phyloP scores from a whole-genome alignment of 2,888 invertebrate species.

The Ryuthela nishihirai region DNA sequence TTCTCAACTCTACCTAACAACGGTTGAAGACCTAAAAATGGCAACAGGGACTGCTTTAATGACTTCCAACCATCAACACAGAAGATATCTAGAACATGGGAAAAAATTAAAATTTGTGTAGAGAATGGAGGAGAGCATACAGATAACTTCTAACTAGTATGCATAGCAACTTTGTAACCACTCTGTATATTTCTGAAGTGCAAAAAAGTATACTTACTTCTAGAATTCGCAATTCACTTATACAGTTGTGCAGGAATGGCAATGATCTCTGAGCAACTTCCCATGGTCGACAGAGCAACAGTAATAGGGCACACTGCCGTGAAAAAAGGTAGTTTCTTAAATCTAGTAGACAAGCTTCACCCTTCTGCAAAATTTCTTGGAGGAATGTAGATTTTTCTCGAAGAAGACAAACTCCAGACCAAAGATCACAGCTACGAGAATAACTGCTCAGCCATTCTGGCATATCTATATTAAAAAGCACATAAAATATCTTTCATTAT shows the following conservation, averaged over 20 bases:
- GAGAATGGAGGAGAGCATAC: too few relatives aligned
- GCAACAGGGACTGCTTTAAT: too few relatives aligned
- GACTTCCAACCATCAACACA: too few relatives aligned
- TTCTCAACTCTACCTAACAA: too few relatives aligned
- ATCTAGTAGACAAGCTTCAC: conserved; percentile 71
- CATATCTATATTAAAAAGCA: conserved; percentile 60
- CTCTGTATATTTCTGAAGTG: too few relatives aligned
- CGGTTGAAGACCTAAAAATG: too few relatives aligned
- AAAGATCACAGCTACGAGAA: conserved; percentile 70
- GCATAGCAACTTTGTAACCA: too few relatives aligned
- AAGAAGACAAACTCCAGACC: conserved; percentile 71
- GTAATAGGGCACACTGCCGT: conserved; percentile 78
- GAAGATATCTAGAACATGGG: too few relatives aligned
- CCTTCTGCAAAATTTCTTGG: conserved; percentile 50
- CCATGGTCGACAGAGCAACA: conserved; percentile 63
- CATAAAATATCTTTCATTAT: too few relatives aligned
- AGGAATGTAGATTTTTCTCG: conserved; percentile 48
- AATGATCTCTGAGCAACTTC: conserved; percentile 87
- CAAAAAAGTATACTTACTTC: too few relatives aligned
- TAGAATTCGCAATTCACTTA: conserved; percentile 76
- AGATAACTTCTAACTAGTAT: too few relatives aligned
- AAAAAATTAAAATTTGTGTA: too few relatives aligned
- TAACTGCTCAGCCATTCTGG: conserved; percentile 81
- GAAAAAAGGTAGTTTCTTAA: conserved; percentile 91
- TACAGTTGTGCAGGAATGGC: conserved; percentile 82